Conservation (phyloP, 1,140 invertebrate genomes). For the Drosophila nigromelanica region DNA sequence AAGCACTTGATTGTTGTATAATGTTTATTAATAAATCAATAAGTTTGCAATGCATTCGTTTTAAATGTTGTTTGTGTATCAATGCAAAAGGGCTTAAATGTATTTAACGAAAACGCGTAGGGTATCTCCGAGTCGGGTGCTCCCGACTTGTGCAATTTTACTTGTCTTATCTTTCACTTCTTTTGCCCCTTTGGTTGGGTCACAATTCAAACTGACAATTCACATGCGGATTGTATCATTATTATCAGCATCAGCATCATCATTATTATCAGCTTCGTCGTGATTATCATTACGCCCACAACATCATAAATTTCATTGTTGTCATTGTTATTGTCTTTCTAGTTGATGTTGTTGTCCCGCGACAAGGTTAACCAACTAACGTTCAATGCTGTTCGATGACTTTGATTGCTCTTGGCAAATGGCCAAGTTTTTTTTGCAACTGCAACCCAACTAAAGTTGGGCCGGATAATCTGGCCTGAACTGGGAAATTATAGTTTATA, state of each 20-base stretch:
- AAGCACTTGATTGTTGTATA: conserved; percentile 11
- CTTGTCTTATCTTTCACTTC: too few species aligned
- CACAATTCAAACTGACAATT: not conserved
- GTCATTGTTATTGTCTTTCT: not conserved
- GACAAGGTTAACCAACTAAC: conserved; percentile 10
- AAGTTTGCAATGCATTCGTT: conserved; percentile 12
- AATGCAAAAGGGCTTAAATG: too few species aligned
- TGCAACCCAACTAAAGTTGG: not conserved
- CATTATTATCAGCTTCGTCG: too few species aligned
- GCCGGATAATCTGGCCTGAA: not conserved
- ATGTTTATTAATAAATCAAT: conserved; percentile 34
- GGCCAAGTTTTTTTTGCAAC: not conserved
- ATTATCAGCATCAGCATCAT: not conserved
- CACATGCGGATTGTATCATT: not conserved
- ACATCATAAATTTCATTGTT: not conserved
- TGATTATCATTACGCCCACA: too few species aligned
- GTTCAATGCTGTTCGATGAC: not conserved
- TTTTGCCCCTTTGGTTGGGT: too few species aligned
- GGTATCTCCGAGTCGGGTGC: too few species aligned
- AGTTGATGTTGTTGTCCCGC: too few species aligned
- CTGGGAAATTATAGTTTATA: not conserved
- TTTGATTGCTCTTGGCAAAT: conserved; percentile 2
- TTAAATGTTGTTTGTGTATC: not conserved
- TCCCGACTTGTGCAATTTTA: too few species aligned
- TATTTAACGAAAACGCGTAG: too few species aligned